phyloP scores from a whole-genome alignment of 2,888 invertebrate species.

The Ecliptopera silaceata region DNA sequence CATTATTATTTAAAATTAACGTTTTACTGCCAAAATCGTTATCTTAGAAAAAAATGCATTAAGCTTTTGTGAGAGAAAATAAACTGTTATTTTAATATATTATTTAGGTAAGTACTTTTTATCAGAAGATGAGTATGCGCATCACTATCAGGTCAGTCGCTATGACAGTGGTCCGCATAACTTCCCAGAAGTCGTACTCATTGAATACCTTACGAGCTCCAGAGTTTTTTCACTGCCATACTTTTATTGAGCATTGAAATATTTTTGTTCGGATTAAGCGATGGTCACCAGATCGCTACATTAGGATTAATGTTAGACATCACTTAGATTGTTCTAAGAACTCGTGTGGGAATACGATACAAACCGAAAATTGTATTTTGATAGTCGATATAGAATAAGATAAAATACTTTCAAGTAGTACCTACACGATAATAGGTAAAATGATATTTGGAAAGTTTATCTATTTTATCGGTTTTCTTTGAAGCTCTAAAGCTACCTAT shows the following conservation, averaged over 20 bases:
- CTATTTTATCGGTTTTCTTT: conserved; percentile 24
- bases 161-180: conserved; percentile 77
- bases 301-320: conserved; percentile 81
- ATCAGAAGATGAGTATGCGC: too few relatives aligned
- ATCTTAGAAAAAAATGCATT: too few relatives aligned
- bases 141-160: conserved; percentile 62
- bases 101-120: too few relatives aligned
- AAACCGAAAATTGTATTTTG: conserved; percentile 50
- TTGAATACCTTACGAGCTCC: conserved; percentile 75
- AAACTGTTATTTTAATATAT: too few relatives aligned
- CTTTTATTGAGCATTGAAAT: conserved; percentile 81
- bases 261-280: conserved; percentile 81
- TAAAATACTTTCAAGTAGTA: conserved; percentile 51
- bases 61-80: too few relatives aligned
- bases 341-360: conserved; percentile 55
- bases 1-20: too few relatives aligned
- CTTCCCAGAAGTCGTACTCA: conserved; percentile 78
- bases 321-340: conserved; percentile 63
- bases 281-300: conserved; percentile 73
- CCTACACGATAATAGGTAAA: conserved; percentile 39
- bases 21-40: too few relatives aligned
- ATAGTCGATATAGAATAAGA: conserved; percentile 44
- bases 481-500: conserved; percentile 2
- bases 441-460: conserved; percentile 33
- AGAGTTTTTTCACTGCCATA: conserved; percentile 69